Evolutionary conservation across 2,797 vertebrate genomes (phyloP).

Genomic region (Argentina silus): DNA sequence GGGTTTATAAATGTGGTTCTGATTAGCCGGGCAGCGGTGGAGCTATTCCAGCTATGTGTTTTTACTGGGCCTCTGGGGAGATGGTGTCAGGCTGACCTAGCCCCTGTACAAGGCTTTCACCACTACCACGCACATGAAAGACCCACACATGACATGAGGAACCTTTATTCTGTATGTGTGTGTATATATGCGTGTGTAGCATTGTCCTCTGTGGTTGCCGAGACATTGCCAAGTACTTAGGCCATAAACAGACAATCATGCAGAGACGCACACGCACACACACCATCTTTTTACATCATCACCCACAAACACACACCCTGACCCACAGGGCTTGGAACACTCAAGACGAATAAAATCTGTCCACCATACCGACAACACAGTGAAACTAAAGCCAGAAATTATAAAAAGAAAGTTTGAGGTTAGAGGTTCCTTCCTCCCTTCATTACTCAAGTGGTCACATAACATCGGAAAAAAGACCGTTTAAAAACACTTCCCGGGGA

Average conservation of each 20-base stretch:
- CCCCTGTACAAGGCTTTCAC: slow-evolving; percentile 42
- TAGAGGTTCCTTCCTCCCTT: not conserved
- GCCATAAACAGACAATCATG: not conserved
- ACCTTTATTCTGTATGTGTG: too few relatives aligned
- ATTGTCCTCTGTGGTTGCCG: not conserved
- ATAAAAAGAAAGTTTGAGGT: not conserved
- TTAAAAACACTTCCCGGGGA: not conserved
- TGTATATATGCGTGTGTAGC: not conserved
- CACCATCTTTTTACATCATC: not conserved
- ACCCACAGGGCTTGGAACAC: not conserved
- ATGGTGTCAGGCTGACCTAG: slow-evolving; percentile 47
- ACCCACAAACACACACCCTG: not conserved
- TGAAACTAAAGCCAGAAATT: not conserved
- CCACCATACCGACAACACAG: not conserved
- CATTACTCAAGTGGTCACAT: not conserved
- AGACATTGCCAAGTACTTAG: not conserved
- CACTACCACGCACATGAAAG: not conserved
- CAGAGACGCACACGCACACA: too few relatives aligned
- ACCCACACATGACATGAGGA: too few relatives aligned
- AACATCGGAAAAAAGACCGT: too few relatives aligned
- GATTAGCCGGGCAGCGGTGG: slow-evolving; percentile 52
- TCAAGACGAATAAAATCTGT: not conserved
- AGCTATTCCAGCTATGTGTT: slow-evolving; percentile 55
- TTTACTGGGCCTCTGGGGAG: slow-evolving; percentile 44
- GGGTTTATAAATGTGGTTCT: slow-evolving; percentile 45